Evolutionary conservation across 53 echinoderm and acorn worm genomes (phyloP).

Genomic region (Mesocentrotus franciscanus): DNA sequence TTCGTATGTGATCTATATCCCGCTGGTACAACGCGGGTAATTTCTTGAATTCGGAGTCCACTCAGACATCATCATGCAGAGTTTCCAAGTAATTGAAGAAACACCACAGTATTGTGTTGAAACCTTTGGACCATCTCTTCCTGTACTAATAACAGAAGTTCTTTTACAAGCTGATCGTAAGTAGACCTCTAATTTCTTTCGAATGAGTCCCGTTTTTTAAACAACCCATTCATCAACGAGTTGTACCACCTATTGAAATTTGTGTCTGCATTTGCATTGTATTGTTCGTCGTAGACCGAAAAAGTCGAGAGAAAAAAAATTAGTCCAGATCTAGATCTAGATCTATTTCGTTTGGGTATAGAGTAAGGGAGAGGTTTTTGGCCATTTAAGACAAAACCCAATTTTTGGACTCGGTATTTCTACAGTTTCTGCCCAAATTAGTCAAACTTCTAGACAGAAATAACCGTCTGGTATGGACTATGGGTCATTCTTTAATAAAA

Average conservation of each 20-base stretch:
- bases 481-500: too few species aligned
- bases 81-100: constrained; percentile 85
- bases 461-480: too few species aligned
- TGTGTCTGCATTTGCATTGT: too few species aligned
- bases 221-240: neutral
- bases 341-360: too few species aligned
- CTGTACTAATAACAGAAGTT: constrained; percentile 92
- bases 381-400: too few species aligned
- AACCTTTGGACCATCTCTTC: constrained; percentile 88
- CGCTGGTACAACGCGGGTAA: neutral
- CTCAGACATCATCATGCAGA: constrained; percentile 75
- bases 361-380: too few species aligned
- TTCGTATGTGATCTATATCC: constrained; percentile 4
- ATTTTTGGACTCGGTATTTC: too few species aligned
- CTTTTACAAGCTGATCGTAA: constrained; percentile 93
- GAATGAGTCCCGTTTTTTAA: neutral
- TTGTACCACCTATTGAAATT: constrained; percentile 8
- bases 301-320: too few species aligned
- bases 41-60: neutral
- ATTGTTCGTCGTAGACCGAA: too few species aligned
- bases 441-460: too few species aligned
- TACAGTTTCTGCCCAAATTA: too few species aligned
- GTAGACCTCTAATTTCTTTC: constrained; percentile 65
- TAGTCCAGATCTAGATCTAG: too few species aligned
- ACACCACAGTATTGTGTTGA: constrained; percentile 84